Percentiles rank a stretch among this genome's conserved stretches.
Conservation (phyloP, 2,888 invertebrate genomes). For the Copidosoma aretas region DNA sequence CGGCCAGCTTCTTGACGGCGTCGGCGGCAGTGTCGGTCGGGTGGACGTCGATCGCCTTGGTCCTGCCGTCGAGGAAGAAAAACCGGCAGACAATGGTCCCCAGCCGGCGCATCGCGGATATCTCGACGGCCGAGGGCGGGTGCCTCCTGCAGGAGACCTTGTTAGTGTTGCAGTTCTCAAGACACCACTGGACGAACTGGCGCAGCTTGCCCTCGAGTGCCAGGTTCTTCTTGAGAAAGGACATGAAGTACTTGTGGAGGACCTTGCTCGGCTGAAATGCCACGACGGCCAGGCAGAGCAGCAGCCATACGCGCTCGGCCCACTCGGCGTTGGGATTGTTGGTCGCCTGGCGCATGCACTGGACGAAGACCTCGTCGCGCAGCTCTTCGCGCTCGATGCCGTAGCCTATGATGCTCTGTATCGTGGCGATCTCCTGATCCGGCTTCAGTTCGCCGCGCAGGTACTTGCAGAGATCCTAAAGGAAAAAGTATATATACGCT, state of each 20-base stretch:
- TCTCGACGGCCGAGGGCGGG: conserved; percentile 91
- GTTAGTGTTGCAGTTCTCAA: conserved; percentile 89
- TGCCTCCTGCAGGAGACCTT: conserved; percentile 81
- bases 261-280: conserved; percentile 90
- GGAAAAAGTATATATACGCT: neutral
- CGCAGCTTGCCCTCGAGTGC: conserved; percentile 73
- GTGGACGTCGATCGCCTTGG: conserved; percentile 94
- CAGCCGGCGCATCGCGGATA: conserved; percentile 88
- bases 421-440: conserved; percentile 81
- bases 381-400: conserved; percentile 91
- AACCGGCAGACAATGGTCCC: conserved; percentile 93
- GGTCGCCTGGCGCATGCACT: conserved; percentile 86
- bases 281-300: conserved; percentile 87
- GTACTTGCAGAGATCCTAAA: conserved; percentile 86
- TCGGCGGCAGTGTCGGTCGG: conserved; percentile 93
- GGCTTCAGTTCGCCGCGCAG: conserved; percentile 86
- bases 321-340: conserved; percentile 87
- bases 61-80: conserved; percentile 93
- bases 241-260: conserved; percentile 80
- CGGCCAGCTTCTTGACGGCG: conserved; percentile 86
- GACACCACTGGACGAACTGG: conserved; percentile 92
- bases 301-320: conserved; percentile 85
- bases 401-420: conserved; percentile 83
- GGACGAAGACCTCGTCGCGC: conserved; percentile 89
- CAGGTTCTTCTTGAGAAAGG: conserved; percentile 76